phyloP scores from a whole-genome alignment of 1,140 invertebrate species.

The Thaumetopoea pityocampa region DNA sequence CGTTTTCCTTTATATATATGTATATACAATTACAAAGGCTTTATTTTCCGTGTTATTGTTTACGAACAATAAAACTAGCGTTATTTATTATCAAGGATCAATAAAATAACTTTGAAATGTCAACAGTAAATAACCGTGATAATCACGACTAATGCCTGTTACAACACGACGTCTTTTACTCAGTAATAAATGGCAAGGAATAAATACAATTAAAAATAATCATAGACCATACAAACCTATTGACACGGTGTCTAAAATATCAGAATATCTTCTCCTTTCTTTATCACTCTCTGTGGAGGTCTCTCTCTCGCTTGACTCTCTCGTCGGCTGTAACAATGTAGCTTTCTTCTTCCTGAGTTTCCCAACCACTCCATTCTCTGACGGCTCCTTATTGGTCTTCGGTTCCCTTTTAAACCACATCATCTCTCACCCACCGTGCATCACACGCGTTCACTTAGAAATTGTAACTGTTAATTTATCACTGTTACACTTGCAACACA shows the following conservation, averaged over 20 bases:
- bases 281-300: constrained; percentile 65
- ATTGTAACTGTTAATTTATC: neutral
- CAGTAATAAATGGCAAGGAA: constrained; percentile 30
- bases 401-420: constrained; percentile 70
- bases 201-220: constrained; percentile 1
- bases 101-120: neutral
- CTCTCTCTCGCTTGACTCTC: constrained; percentile 66
- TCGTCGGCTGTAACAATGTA: constrained; percentile 46
- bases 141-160: too few relatives aligned
- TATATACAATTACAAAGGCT: too few relatives aligned
- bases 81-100: constrained; percentile 7
- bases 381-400: constrained; percentile 49
- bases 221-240: constrained; percentile 46
- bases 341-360: constrained; percentile 58
- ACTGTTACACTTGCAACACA: constrained; percentile 6
- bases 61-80: too few relatives aligned
- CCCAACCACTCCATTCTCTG: constrained; percentile 49
- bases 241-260: constrained; percentile 64
- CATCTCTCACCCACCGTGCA: constrained; percentile 51
- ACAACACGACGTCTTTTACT: constrained; percentile 7
- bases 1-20: too few relatives aligned
- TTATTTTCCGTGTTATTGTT: too few relatives aligned
- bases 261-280: constrained; percentile 60
- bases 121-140: constrained; percentile 4
- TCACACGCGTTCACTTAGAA: constrained; percentile 4